A percentile compares a stretch with the other conserved stretches of the same genome.
Evolutionary conservation across 2,888 invertebrate genomes (phyloP).

Genomic region (Rhaphigaster nebulosa): DNA sequence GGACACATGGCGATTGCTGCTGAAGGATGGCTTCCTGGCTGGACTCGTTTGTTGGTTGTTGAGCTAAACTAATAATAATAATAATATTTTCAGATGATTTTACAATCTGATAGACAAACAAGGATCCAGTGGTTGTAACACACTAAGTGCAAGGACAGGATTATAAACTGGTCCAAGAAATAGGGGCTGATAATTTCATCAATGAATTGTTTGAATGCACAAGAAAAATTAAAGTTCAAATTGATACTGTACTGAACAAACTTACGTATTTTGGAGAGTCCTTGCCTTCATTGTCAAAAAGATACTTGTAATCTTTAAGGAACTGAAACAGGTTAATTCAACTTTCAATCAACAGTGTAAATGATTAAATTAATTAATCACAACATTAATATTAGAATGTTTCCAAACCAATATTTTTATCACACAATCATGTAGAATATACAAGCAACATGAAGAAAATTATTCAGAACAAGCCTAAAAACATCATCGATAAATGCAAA

Average conservation of each 20-base stretch:
- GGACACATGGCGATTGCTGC: too few species aligned
- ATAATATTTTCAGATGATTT: too few species aligned
- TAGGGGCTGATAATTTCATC: too few species aligned
- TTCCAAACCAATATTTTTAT: not conserved
- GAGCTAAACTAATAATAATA: too few species aligned
- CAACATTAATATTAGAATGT: not conserved
- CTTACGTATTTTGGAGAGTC: not conserved
- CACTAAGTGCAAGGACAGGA: too few species aligned
- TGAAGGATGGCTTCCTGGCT: too few species aligned
- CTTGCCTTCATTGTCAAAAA: not conserved
- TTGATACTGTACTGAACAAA: not conserved
- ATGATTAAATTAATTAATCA: not conserved
- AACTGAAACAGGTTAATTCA: slow-evolving; percentile 16
- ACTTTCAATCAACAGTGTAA: not conserved
- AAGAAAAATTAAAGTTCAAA: not conserved
- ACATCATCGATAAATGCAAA: not conserved
- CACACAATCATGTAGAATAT: not conserved
- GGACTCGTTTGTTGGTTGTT: too few species aligned
- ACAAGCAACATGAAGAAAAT: not conserved
- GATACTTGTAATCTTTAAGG: not conserved
- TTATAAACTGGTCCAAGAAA: too few species aligned
- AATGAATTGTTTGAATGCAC: too few species aligned
- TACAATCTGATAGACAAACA: too few species aligned
- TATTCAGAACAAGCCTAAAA: not conserved
- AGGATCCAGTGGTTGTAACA: too few species aligned